Base-by-base conservation (phyloP, 53 echinoderm and acorn worm species). In the Echinometra lucunter region DNA sequence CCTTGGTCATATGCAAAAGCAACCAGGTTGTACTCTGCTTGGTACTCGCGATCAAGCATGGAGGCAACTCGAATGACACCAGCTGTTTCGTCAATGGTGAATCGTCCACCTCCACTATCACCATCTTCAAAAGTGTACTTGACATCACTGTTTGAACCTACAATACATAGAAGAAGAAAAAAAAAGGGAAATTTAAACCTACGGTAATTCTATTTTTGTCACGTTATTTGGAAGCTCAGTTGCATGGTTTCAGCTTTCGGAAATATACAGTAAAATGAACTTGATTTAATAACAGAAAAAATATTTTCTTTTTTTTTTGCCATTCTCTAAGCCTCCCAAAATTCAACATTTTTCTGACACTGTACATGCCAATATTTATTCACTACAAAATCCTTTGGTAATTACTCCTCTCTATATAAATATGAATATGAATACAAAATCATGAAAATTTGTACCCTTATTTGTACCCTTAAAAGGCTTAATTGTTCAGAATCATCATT, bases 1-100 rank as follows among this genome's bases (percentile, higher is more conserved):
- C 99, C 99, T 12, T 96, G 96, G 69, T 99, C 99, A 56, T 92
- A 95, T 7, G 98, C 99, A 87, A 82, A 91, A 0, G 98, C 99
- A 2, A 98, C 96, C 45, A 99, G 95, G 87, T 72, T 74, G 95
- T 99, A 99, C 82, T 96, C 96, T 17, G 98, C 85, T 16, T 80
- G 94, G 66, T 95, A 91, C 90, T 99, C 99, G 17, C 99, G 98
- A 80, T 99, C 99, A 28, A 99, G 95, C 28, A 92, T 95, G 88
- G 94, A 69, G 40, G 94, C 97, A 12, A 98, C 96, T 2, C 99
- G 98, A 58, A 99, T 98, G 92, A 98, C 94, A n/a, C 99, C 99
- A 10, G 98, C 95, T 42, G 96, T 94, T 87, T 97, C 96, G 32
- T 99, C 99, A 83, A 99, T 99, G 34, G 96, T 95, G 78, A 99